Evolutionary conservation across 2,797 vertebrate genomes (phyloP).

Genomic region (Rhinogobio ventralis): DNA sequence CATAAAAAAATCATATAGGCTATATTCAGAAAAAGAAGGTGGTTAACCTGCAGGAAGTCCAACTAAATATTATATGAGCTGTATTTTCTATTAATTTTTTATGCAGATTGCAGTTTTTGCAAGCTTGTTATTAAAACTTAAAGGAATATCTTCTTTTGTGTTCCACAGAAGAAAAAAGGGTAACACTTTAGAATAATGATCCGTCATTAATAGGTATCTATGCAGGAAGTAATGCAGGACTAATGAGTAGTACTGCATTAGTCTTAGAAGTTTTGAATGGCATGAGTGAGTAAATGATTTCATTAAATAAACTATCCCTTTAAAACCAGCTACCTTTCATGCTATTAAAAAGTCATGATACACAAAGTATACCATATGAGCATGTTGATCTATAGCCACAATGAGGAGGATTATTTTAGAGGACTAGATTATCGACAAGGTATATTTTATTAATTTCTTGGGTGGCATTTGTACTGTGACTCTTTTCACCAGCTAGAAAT

Average conservation of each 20-base stretch:
- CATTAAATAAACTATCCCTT: background rate
- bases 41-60: background rate
- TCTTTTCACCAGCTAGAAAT: slow-evolving; percentile 38
- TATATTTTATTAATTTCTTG: slow-evolving; percentile 27
- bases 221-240: too few relatives aligned
- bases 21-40: too few relatives aligned
- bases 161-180: too few relatives aligned
- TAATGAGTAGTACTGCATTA: too few relatives aligned
- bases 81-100: background rate
- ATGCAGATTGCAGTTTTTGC: background rate
- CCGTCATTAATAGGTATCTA: too few relatives aligned
- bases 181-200: too few relatives aligned
- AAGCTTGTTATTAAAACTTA: background rate
- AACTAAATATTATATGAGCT: too few relatives aligned
- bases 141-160: too few relatives aligned
- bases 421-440: background rate
- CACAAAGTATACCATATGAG: background rate
- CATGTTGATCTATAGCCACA: background rate
- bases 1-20: too few relatives aligned
- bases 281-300: background rate
- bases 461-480: slow-evolving; percentile 49
- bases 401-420: background rate
- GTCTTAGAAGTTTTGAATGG: background rate
- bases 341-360: background rate
- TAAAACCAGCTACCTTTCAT: background rate